Conservation (phyloP, 1,140 invertebrate species). For the Teleogryllus occipitalis region DNA sequence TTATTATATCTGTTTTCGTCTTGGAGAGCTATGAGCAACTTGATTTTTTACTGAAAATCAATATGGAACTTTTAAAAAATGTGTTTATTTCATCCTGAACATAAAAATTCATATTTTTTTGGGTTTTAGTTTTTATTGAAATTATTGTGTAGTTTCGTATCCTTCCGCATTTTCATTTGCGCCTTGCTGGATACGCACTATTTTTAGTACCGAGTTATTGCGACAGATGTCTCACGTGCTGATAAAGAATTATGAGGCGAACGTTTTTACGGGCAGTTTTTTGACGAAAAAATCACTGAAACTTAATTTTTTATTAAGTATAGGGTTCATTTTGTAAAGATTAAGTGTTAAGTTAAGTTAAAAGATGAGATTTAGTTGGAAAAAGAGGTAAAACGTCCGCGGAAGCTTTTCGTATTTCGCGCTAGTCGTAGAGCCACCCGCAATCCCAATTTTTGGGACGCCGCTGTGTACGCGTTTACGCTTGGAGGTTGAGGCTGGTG, state of each 20-base stretch:
- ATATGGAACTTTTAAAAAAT: neutral
- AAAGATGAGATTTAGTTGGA: neutral
- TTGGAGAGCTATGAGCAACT: slow-evolving; percentile 9
- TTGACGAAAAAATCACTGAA: neutral
- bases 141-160: slow-evolving; percentile 19
- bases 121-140: slow-evolving; percentile 15
- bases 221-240: slow-evolving; percentile 20
- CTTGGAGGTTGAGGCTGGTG: slow-evolving; percentile 14
- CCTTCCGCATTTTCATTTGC: slow-evolving; percentile 22
- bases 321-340: neutral
- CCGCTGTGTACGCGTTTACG: slow-evolving; percentile 14
- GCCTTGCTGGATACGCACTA: slow-evolving; percentile 20
- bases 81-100: neutral
- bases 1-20: slow-evolving; percentile 19
- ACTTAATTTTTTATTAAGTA: neutral
- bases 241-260: slow-evolving; percentile 20
- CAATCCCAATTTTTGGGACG: slow-evolving; percentile 16
- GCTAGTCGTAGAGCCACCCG: slow-evolving; percentile 15
- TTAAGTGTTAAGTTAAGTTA: neutral
- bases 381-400: slow-evolving; percentile 11
- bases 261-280: slow-evolving; percentile 13
- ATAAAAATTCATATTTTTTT: neutral
- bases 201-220: slow-evolving; percentile 22
- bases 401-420: slow-evolving; percentile 19
- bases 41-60: neutral